phyloP scores from a whole-genome alignment of 1,140 invertebrate species.

The Lepidurus arcticus region DNA sequence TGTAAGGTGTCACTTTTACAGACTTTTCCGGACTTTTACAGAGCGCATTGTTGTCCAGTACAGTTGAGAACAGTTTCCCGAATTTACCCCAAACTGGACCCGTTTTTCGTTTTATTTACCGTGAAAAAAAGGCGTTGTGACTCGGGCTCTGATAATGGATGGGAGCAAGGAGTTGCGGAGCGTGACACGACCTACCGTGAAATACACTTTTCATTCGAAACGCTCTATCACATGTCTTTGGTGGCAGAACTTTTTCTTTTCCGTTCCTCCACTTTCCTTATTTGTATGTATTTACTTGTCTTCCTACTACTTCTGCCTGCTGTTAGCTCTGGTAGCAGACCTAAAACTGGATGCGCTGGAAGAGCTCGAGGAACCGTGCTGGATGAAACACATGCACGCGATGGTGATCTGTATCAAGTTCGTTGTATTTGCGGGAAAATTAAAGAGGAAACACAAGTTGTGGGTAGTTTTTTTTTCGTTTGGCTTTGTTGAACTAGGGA shows the following conservation, averaged over 20 bases:
- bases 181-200: constrained; percentile 14
- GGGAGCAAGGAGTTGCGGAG: background rate
- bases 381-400: too few species aligned
- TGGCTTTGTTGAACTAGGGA: too few species aligned
- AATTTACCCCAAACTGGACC: background rate
- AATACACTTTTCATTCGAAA: constrained; percentile 12
- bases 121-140: background rate
- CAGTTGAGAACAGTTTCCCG: background rate
- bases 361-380: too few species aligned
- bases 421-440: too few species aligned
- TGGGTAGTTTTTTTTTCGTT: too few species aligned
- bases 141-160: background rate
- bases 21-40: background rate
- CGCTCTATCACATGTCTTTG: background rate
- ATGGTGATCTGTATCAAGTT: too few species aligned
- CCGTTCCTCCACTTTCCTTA: background rate
- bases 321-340: too few species aligned
- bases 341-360: too few species aligned
- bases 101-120: background rate
- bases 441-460: too few species aligned
- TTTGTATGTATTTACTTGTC: background rate
- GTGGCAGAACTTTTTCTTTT: background rate
- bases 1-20: background rate
- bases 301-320: background rate
- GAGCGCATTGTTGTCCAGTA: background rate